Conservation (phyloP, 2,113 vertebrate species). For the Sula dactylatra region DNA sequence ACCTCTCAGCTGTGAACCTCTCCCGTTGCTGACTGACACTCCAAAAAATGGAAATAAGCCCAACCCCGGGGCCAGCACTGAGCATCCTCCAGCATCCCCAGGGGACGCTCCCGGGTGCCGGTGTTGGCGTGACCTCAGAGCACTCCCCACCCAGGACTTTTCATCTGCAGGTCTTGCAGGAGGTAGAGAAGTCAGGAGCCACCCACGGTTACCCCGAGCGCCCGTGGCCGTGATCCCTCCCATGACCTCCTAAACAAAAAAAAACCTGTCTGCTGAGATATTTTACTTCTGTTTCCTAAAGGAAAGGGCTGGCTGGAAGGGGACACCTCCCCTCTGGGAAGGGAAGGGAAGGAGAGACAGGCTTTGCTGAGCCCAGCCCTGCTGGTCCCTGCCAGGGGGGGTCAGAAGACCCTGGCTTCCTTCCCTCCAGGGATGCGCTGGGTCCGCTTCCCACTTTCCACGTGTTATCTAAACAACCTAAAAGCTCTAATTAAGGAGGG, state of each 20-base stretch:
- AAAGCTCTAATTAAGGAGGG: neutral
- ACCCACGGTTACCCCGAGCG: neutral
- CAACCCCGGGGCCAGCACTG: rapidly evolving
- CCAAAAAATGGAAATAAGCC: neutral
- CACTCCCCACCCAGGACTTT: rapidly evolving
- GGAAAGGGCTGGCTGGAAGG: neutral
- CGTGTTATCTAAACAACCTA: rapidly evolving
- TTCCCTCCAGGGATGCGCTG: neutral
- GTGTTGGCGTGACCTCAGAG: neutral
- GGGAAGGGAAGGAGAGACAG: neutral
- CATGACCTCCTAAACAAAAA: neutral
- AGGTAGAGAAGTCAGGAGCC: neutral
- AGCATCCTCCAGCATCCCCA: neutral
- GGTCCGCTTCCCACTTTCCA: rapidly evolving
- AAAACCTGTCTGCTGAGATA: neutral
- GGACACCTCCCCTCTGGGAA: too few species aligned
- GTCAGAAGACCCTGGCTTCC: neutral
- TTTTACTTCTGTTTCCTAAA: neutral
- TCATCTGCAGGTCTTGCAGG: rapidly evolving
- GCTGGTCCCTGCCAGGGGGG: neutral
- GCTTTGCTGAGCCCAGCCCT: neutral
- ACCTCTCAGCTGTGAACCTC: neutral
- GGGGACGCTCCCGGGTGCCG: neutral
- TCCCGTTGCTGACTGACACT: neutral
- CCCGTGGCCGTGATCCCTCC: rapidly evolving